Evolutionary conservation across 2,113 vertebrate genomes (phyloP), one percentile per base, ranked within the genome.

Genomic region (Menidia beryllina): DNA sequence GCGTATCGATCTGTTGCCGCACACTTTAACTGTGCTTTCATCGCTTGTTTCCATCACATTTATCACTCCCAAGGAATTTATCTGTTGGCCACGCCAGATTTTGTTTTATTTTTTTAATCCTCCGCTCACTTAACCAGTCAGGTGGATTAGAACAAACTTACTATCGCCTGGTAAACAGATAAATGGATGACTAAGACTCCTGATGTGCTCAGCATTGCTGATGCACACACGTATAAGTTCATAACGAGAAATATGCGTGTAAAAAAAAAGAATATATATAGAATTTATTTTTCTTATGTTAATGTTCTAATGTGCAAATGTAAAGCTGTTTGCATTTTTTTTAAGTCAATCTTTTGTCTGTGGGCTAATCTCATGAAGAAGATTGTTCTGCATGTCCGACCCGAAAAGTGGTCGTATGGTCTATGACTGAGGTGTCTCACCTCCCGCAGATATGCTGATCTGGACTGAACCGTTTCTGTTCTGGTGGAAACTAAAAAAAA

Each of bases 1-100:
- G 12, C 1, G 23, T 72, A 67, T 92, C 84, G 87, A 82, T 94
- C 90, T 90, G 92, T 94, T 82, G 92, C 91, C 92, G 91, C 85
- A 83, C 89, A 92, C 92, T 89, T 91, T 84, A 88, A 90, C 85
- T 87, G 91, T 89, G 78, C 91, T 94, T 91, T 92, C 84, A 59
- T 67, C 72, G 61, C 58, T 57, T 48, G 55, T 76, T 69, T 72
- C 59, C 50, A 72, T 53, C 66, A 66, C 68, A 54, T 86, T 89
- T 77, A 83, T 77, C 70, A 56, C 80, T 79, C 59, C 73, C 57
- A 7, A 68, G 75, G 69, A 81, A 65, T 82, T 82, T 68, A 81
- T 83, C 80, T 76, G 60, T 53, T 83, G 72, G 45, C 86, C 83
- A 70, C 60, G 60, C 82, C 79, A 91, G 81, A 86, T 86, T 89